Conservation (phyloP, 2,888 invertebrate species). For the Enchytraeus crypticus region DNA sequence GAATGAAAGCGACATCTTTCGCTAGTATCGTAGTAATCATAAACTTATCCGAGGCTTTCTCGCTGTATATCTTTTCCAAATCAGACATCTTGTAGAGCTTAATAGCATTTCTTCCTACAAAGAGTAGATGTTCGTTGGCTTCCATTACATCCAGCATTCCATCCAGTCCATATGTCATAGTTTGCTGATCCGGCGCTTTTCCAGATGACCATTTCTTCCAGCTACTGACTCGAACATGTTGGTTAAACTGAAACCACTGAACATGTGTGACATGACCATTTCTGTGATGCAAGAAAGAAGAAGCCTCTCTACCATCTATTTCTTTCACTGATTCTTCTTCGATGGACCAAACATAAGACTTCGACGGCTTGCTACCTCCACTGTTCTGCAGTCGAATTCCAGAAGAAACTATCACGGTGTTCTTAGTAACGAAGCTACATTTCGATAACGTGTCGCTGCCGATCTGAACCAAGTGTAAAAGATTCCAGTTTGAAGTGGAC, state of each 20-base stretch:
- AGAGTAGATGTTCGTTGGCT: neutral
- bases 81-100: neutral
- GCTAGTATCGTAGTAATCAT: neutral
- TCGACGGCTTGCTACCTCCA: too few species aligned
- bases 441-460: constrained; percentile 17
- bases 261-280: too few species aligned
- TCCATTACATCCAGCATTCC: neutral
- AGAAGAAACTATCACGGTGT: too few species aligned
- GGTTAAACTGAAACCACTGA: neutral
- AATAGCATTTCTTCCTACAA: neutral
- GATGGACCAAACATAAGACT: too few species aligned
- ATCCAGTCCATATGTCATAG: neutral
- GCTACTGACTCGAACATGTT: neutral
- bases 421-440: constrained; percentile 19
- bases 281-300: too few species aligned
- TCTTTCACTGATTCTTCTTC: too few species aligned
- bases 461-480: constrained; percentile 15
- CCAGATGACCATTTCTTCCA: neutral
- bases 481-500: constrained; percentile 15
- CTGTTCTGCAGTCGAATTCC: too few species aligned
- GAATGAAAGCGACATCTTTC: constrained; percentile 13
- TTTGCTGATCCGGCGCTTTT: constrained; percentile 1
- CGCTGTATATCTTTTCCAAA: neutral
- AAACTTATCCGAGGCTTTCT: neutral
- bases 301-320: too few species aligned